Evolutionary conservation across 2,797 vertebrate species (phyloP), one percentile per base, ranked within the genome.

Genomic region (Lemur catta): DNA sequence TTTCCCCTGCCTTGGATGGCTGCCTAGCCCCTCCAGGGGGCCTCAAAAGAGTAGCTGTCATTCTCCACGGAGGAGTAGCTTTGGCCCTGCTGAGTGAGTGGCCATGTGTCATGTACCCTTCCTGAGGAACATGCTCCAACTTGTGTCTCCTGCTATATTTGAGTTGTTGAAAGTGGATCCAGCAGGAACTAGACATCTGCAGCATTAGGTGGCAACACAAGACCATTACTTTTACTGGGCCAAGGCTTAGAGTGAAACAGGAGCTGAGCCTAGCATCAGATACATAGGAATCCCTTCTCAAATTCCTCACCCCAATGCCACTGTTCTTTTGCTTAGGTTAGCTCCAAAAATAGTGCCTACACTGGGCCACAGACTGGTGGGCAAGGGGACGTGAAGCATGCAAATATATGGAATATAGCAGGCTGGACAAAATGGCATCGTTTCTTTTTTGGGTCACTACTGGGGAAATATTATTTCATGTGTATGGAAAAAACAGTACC

Each of bases 121-220:
- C 82, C 95, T 74, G 89, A 95, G 71, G 35, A 95, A 96, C 95
- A 96, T 91, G 96, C 74, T 96, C 52, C 3, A 43, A 95, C 97
- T 96, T 97, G 97, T 91, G 69, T 84, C 80, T 48, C 65, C 79
- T 97, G 89, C 95, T 97, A 97, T 97, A 97, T 97, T 96, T 97
- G 96, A 92, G 86, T 86, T 84, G 65, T 63, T 97, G 96, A 96
- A 97, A 97, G 96, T 74, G 91, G 92, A 93, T 94, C 95, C 63
- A 95, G 38, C 78, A 95, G 91, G 89, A 96, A 91, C 61, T 75
- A 86, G 92, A 80, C 79, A 95, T 95, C 61, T 97, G 85, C 18
- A 96, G 87, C 74, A 52, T 96, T 91, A 89, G 72, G 75, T 52
- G 38, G 84, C 86, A 96, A 96, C 75, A 92, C 63, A 52, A 89